Evolutionary conservation across 1,140 invertebrate genomes (phyloP).

Genomic region (Drosophila melanogaster): Release_6_plus_ISO1_MT NT_033779.5:7181501-7182000

Average conservation of each 20-base stretch:
- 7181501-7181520: constrained; percentile 51
- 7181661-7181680: constrained; percentile 11
- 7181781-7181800: background rate
- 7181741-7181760: constrained; percentile 40
- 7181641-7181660: constrained; percentile 35
- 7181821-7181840: background rate
- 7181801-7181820: constrained; percentile 8
- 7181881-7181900: no score
- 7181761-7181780: constrained; percentile 2
- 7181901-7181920: no score
- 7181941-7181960: no score
- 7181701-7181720: constrained; percentile 39
- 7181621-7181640: constrained; percentile 21
- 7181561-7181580: constrained; percentile 35
- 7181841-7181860: background rate
- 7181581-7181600: constrained; percentile 4
- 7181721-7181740: constrained; percentile 49
- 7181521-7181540: constrained; percentile 67
- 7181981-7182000: no score
- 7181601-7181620: background rate
- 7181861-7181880: background rate
- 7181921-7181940: no score
- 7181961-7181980: no score
- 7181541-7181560: constrained; percentile 44
- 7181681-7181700: background rate